Evolutionary conservation across 2,797 vertebrate genomes (phyloP).

Genomic region (Channallabes apus): DNA sequence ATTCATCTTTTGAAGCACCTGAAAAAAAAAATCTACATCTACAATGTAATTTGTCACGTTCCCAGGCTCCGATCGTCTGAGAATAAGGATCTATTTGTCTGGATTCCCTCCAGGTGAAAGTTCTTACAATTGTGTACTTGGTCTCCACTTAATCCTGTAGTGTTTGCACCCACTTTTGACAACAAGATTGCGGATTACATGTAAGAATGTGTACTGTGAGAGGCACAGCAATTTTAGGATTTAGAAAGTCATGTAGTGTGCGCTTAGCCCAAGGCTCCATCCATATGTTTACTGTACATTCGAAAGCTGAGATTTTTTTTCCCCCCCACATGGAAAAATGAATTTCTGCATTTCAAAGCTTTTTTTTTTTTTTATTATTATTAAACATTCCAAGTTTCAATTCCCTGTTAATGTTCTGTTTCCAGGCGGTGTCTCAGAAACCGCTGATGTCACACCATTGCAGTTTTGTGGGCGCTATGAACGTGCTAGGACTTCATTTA

Average conservation of each 20-base stretch:
- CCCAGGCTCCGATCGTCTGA: neutral
- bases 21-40: neutral
- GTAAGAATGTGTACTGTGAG: neutral
- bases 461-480: neutral
- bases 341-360: neutral
- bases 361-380: neutral
- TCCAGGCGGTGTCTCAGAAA: neutral
- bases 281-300: neutral
- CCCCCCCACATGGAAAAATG: neutral
- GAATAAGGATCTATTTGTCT: neutral
- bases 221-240: conserved; percentile 7
- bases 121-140: neutral
- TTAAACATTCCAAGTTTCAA: too few relatives aligned
- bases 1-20: neutral
- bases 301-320: neutral
- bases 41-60: neutral
- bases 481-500: neutral
- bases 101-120: conserved; percentile 14
- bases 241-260: neutral
- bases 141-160: conserved; percentile 15
- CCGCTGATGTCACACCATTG: neutral
- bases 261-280: neutral
- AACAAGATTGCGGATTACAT: conserved; percentile 6
- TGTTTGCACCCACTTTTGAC: conserved; percentile 11
- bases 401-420: neutral